These are phyloP conservation scores for Yponomeuta plumbellus DNA, from an alignment of 2,888 invertebrate species.

Conservation along the genomic window DNA sequence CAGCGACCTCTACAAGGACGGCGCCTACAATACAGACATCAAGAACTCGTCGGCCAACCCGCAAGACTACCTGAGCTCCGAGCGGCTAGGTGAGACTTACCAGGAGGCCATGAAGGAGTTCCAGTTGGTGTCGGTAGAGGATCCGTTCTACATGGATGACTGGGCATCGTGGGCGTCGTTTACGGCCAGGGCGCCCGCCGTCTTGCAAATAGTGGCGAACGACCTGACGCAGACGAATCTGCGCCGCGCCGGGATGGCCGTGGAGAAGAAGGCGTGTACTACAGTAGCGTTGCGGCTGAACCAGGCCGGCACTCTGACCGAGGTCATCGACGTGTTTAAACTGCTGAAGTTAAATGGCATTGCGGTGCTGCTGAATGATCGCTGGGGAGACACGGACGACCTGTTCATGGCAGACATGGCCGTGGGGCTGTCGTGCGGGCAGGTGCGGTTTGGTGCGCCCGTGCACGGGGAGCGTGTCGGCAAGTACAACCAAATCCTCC, in stretches of 20 bases:
- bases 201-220: constrained; percentile 88
- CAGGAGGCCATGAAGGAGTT: constrained; percentile 92
- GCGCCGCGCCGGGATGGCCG: constrained; percentile 90
- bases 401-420: constrained; percentile 98
- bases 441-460: constrained; percentile 98
- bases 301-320: constrained; percentile 97
- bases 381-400: constrained; percentile 98
- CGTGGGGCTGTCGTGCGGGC: constrained; percentile 97
- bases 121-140: constrained; percentile 95
- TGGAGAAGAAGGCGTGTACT: constrained; percentile 97
- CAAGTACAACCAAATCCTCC: constrained; percentile 98
- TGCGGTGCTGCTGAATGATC: constrained; percentile 73
- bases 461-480: constrained; percentile 96
- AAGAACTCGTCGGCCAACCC: constrained; percentile 95
- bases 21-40: constrained; percentile 96
- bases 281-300: constrained; percentile 95
- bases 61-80: constrained; percentile 86
- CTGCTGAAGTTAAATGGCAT: constrained; percentile 97
- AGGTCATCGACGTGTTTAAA: constrained; percentile 95
- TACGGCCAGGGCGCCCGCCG: constrained; percentile 79
- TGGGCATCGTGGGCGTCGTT: constrained; percentile 96
- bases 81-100: constrained; percentile 90
- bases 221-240: constrained; percentile 96
- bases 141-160: constrained; percentile 98
- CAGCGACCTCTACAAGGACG: constrained; percentile 93